Conservation (phyloP, 2,888 invertebrate species). For the Rugalucina vietnamica region DNA sequence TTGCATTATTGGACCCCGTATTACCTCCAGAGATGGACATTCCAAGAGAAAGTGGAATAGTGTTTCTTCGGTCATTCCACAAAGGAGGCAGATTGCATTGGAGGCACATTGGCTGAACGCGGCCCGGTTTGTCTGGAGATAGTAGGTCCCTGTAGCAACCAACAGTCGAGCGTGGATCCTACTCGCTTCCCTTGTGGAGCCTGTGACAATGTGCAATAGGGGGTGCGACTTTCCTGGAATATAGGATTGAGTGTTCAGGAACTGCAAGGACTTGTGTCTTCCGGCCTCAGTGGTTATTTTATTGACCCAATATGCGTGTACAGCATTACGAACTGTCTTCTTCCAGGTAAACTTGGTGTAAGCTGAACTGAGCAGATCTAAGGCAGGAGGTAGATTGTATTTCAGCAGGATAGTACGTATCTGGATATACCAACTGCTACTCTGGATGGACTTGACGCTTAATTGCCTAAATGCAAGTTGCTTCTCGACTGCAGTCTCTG, state of each 20-base stretch:
- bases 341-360: background rate
- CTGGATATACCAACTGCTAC: background rate
- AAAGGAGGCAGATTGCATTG: background rate
- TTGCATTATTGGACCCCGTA: background rate
- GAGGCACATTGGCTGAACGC: background rate
- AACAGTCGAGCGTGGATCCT: background rate
- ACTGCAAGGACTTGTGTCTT: background rate
- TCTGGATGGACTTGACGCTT: background rate
- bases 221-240: background rate
- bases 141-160: background rate
- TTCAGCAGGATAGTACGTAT: background rate
- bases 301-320: background rate
- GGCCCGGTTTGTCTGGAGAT: background rate
- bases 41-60: background rate
- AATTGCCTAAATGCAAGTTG: background rate
- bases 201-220: background rate
- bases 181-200: background rate
- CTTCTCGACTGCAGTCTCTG: background rate
- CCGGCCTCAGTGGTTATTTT: background rate
- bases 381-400: background rate
- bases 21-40: background rate
- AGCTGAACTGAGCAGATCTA: background rate
- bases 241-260: background rate
- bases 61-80: background rate
- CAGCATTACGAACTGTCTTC: background rate